Conservation (phyloP, 2,888 invertebrate species). For the Punctoribates punctum region DNA sequence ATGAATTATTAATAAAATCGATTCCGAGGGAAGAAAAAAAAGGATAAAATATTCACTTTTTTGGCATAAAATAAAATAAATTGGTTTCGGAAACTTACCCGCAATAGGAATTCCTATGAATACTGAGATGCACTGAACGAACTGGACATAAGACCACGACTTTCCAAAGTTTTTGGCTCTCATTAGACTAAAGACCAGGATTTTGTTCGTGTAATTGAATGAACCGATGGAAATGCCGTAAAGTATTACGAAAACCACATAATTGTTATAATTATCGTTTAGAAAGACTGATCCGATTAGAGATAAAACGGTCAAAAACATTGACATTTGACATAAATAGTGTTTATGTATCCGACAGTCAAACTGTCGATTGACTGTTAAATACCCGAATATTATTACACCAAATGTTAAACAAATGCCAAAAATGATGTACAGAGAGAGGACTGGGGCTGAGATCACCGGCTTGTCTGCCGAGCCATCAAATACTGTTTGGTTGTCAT, state of each 20-base stretch:
- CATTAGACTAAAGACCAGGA: constrained; percentile 15
- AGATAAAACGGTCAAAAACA: neutral
- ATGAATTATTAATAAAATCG: too few relatives aligned
- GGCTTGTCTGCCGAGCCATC: neutral
- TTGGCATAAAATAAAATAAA: neutral
- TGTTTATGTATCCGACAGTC: neutral
- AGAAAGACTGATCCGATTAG: neutral
- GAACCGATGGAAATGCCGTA: constrained; percentile 14
- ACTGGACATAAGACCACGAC: constrained; percentile 23
- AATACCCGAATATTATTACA: constrained; percentile 11
- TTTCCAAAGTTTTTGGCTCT: constrained; percentile 20
- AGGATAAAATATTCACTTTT: too few relatives aligned
- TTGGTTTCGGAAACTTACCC: neutral
- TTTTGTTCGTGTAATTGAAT: constrained; percentile 20
- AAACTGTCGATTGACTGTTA: constrained; percentile 16
- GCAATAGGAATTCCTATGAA: constrained; percentile 14
- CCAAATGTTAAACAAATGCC: constrained; percentile 13
- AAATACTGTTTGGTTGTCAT: neutral
- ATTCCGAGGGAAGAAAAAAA: too few relatives aligned
- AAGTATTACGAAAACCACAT: neutral
- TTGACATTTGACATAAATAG: constrained; percentile 24
- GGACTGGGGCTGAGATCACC: neutral
- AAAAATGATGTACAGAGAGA: neutral
- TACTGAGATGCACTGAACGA: constrained; percentile 5
- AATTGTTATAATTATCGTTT: neutral